Percentiles rank a stretch among this genome's conserved stretches.
These are phyloP conservation scores for Nephrotoma guestfalica DNA, from an alignment of 2,888 invertebrate species.

Conservation along the genomic window DNA sequence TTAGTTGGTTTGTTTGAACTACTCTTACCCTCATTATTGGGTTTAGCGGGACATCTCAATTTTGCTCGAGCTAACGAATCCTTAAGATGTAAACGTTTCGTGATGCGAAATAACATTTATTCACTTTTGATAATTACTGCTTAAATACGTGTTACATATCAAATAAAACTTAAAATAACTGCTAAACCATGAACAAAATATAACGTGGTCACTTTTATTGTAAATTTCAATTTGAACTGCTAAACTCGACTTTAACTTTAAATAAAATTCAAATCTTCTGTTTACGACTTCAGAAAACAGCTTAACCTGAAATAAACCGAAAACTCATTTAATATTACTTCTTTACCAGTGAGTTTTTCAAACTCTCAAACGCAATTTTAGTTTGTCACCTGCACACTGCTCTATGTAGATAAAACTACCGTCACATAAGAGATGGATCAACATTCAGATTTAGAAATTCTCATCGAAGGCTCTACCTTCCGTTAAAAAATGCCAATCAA, in stretches of 20 bases:
- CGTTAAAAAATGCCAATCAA: no score
- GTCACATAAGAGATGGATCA: no score
- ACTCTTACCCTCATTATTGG: background rate
- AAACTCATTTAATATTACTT: background rate
- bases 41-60: background rate
- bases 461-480: no score
- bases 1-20: background rate
- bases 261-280: background rate
- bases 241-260: background rate
- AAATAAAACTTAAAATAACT: background rate
- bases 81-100: background rate
- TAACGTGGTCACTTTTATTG: background rate
- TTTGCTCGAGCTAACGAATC: background rate
- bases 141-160: background rate
- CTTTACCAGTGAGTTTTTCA: no score
- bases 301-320: background rate
- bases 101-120: background rate
- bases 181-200: background rate
- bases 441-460: no score
- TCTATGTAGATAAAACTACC: no score
- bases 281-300: background rate
- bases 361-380: no score
- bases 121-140: background rate
- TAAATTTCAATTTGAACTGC: background rate
- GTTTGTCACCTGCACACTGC: no score